These are phyloP conservation scores for Typhlomys cinereus DNA, from an alignment of 2,113 vertebrate genomes.

Conservation along the genomic window DNA sequence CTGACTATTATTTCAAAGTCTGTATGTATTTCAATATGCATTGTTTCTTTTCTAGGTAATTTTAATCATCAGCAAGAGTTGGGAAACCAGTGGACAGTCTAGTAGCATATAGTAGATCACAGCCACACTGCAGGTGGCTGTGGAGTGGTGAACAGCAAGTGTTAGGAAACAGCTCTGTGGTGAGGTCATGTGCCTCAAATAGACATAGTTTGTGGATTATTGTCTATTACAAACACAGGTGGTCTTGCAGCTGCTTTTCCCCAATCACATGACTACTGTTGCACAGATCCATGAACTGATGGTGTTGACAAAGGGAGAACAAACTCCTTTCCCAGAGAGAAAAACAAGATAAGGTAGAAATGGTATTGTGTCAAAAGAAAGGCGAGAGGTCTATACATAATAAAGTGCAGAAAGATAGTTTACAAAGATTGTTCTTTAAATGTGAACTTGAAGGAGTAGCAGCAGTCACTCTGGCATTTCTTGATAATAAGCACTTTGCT, in stretches of 20 bases:
- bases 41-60: not conserved
- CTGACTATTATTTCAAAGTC: too few species aligned
- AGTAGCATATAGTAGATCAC: too few species aligned
- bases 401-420: not conserved
- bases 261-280: not conserved
- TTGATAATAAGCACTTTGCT: not conserved
- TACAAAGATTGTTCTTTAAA: not conserved
- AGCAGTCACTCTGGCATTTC: not conserved
- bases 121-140: too few species aligned
- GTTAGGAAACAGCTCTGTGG: too few species aligned
- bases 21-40: too few species aligned
- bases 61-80: not conserved
- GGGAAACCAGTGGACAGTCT: too few species aligned
- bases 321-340: not conserved
- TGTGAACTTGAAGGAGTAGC: not conserved
- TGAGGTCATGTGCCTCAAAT: too few species aligned
- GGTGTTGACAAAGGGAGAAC: not conserved
- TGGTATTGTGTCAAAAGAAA: not conserved
- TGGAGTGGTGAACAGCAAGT: too few species aligned
- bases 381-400: not conserved
- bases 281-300: not conserved
- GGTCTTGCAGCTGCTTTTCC: not conserved
- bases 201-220: too few species aligned
- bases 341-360: not conserved
- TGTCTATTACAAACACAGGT: too few species aligned